Evolutionary conservation across 2,797 vertebrate species (phyloP).

Genomic region (Cuculus canorus): DNA sequence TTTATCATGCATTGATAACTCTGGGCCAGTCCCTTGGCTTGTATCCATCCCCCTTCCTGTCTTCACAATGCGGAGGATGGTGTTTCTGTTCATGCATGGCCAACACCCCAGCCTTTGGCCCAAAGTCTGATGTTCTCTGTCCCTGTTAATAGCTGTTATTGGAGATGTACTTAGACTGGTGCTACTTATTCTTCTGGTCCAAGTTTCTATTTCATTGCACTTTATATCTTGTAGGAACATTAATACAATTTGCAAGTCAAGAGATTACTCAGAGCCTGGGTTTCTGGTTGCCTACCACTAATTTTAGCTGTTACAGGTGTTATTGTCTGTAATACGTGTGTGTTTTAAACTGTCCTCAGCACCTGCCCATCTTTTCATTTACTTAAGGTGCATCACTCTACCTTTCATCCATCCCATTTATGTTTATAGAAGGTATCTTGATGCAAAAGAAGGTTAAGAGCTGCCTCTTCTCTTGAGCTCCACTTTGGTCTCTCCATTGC

Average conservation of each 20-base stretch:
- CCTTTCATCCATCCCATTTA: neutral
- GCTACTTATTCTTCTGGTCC: neutral
- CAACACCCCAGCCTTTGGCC: neutral
- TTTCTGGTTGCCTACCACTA: neutral
- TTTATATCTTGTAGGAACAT: slow-evolving; percentile 36
- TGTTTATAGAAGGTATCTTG: neutral
- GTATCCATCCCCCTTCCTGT: neutral
- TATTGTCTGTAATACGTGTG: neutral
- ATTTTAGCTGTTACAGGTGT: neutral
- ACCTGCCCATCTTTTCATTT: neutral
- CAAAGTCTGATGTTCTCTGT: neutral
- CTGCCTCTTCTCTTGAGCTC: neutral
- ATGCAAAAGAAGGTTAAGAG: neutral
- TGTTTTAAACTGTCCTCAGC: neutral
- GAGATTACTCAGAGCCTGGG: neutral
- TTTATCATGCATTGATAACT: neutral
- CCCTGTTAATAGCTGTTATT: neutral
- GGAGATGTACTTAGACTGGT: neutral
- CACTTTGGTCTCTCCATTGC: neutral
- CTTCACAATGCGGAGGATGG: neutral
- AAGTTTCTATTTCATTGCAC: neutral
- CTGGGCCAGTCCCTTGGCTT: neutral
- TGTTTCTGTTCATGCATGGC: neutral
- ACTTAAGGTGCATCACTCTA: neutral
- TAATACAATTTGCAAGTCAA: neutral